A percentile compares a stretch with the other conserved stretches of the same genome.
phyloP scores from a whole-genome alignment of 1,140 invertebrate genomes.

The Drosophila santomea region DNA sequence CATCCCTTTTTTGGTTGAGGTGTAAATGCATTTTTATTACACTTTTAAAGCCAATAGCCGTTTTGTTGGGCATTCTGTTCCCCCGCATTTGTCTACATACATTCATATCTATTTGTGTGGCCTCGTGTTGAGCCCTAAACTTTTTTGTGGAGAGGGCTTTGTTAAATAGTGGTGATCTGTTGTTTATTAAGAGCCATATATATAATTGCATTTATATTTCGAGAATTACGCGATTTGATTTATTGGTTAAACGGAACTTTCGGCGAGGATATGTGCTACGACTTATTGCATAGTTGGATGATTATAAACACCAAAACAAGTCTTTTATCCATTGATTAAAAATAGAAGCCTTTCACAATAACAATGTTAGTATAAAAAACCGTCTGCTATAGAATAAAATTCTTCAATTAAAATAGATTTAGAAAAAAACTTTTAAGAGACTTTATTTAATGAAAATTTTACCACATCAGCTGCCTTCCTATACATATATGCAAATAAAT shows the following conservation, averaged over 20 bases:
- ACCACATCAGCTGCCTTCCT: no score
- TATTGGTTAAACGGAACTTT: conserved; percentile 37
- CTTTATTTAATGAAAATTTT: no score
- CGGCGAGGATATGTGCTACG: not conserved
- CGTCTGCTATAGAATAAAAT: no score
- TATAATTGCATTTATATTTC: conserved; percentile 44
- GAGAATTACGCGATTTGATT: conserved; percentile 46
- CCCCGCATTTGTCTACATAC: conserved; percentile 4
- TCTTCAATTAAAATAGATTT: no score
- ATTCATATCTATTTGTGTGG: conserved; percentile 7
- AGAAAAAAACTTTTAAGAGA: no score
- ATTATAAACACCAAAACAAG: no score
- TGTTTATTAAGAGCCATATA: conserved; percentile 35
- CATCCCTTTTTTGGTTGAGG: conserved; percentile 15
- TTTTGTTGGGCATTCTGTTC: conserved; percentile 21
- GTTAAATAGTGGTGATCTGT: conserved; percentile 55
- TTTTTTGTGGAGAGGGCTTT: conserved; percentile 10
- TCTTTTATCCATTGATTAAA: no score
- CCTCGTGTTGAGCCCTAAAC: not conserved
- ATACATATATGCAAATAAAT: not conserved
- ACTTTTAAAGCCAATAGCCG: conserved; percentile 51
- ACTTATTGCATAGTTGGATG: no score
- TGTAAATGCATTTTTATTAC: conserved; percentile 72
- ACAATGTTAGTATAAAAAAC: no score
- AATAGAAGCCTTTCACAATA: no score